Percentiles rank a stretch among this genome's conserved stretches.
These are phyloP conservation scores for Distichodus sexfasciatus DNA, from an alignment of 2,797 vertebrate species.

Conservation along the genomic window DNA sequence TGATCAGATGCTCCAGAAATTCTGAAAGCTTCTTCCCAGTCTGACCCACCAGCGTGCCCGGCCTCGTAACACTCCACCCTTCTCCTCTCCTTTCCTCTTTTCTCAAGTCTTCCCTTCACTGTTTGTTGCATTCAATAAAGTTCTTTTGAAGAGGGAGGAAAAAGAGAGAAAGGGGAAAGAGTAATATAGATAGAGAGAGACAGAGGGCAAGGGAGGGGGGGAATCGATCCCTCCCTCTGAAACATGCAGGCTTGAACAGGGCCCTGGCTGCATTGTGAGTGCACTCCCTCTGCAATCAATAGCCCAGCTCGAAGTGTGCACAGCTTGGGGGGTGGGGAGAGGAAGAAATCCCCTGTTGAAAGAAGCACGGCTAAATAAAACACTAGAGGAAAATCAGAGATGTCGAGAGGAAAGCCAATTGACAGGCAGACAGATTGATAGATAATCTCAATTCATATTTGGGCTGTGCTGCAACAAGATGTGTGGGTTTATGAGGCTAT, in stretches of 20 bases:
- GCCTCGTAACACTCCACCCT: slow-evolving; percentile 48
- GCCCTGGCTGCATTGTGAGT: slow-evolving; percentile 66
- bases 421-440: slow-evolving; percentile 56
- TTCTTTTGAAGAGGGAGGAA: slow-evolving; percentile 68
- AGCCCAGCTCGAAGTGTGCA: slow-evolving; percentile 44
- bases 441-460: slow-evolving; percentile 50
- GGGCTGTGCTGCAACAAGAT: slow-evolving; percentile 11
- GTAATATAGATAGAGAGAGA: slow-evolving; percentile 52
- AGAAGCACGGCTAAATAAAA: slow-evolving; percentile 40
- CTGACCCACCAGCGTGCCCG: slow-evolving; percentile 13
- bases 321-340: slow-evolving; percentile 24
- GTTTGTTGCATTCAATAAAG: slow-evolving; percentile 67
- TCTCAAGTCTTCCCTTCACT: slow-evolving; percentile 49
- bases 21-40: slow-evolving; percentile 20
- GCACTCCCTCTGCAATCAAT: slow-evolving; percentile 65
- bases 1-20: slow-evolving; percentile 38
- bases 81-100: slow-evolving; percentile 28
- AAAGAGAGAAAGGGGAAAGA: slow-evolving; percentile 56
- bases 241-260: slow-evolving; percentile 65
- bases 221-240: slow-evolving; percentile 71
- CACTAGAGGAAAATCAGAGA: slow-evolving; percentile 52
- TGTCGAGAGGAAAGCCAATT: slow-evolving; percentile 51
- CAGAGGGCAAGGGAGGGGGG: slow-evolving; percentile 55
- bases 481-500: neutral
- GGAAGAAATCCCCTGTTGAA: slow-evolving; percentile 44